Evolutionary conservation across 1,140 invertebrate genomes (phyloP).

Genomic region (Drosophila serrata): DNA sequence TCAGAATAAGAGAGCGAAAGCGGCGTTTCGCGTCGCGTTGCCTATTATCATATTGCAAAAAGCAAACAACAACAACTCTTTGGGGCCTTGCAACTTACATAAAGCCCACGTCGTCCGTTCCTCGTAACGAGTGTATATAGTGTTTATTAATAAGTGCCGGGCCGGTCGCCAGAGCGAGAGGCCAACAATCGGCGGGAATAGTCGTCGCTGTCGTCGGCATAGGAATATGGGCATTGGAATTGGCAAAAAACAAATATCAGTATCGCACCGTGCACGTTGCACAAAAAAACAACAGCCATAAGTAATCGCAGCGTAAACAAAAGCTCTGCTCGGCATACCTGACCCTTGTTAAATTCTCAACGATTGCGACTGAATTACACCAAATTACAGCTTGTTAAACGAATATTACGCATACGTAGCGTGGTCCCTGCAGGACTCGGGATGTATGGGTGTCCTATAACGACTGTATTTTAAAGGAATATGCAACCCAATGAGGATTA

Average conservation of each 20-base stretch:
- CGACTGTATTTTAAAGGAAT: background rate
- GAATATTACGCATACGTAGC: slow-evolving; percentile 35
- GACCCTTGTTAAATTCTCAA: slow-evolving; percentile 16
- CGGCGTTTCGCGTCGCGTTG: background rate
- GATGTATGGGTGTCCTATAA: background rate
- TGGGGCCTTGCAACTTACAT: slow-evolving; percentile 36
- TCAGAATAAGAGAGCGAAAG: background rate
- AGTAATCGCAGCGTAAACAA: slow-evolving; percentile 37
- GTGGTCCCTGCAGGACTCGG: background rate
- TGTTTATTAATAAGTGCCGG: slow-evolving; percentile 44
- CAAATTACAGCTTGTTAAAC: background rate
- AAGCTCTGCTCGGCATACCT: slow-evolving; percentile 21
- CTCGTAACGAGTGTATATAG: slow-evolving; percentile 29
- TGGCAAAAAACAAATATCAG: slow-evolving; percentile 7
- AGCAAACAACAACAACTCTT: slow-evolving; percentile 15
- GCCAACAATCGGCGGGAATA: slow-evolving; percentile 6
- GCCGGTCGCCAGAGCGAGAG: slow-evolving; percentile 4
- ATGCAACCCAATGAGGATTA: background rate
- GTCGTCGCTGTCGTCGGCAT: background rate
- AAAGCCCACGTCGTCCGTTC: slow-evolving; percentile 25
- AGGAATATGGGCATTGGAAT: background rate
- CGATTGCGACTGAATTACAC: background rate
- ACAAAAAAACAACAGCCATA: background rate
- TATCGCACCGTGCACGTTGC: slow-evolving; percentile 35
- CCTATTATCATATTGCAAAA: slow-evolving; percentile 46